Percentiles rank a stretch among this genome's conserved stretches.
These are phyloP conservation scores for Chloromyia formosa DNA, from an alignment of 2,888 invertebrate species.

Conservation along the genomic window DNA sequence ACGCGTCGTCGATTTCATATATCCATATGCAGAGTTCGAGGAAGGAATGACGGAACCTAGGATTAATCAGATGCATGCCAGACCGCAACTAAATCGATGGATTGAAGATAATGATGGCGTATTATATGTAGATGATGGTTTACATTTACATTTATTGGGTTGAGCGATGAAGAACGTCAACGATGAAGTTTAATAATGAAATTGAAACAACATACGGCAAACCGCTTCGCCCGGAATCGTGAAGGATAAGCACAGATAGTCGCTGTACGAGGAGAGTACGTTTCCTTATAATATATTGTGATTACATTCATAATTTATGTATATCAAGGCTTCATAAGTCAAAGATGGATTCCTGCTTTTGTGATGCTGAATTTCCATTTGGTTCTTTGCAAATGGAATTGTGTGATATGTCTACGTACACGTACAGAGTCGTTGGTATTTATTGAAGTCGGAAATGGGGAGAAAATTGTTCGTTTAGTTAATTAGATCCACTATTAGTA, in stretches of 20 bases:
- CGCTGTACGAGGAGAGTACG: not conserved
- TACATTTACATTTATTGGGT: constrained; percentile 45
- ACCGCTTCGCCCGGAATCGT: not conserved
- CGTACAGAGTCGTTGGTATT: too few species aligned
- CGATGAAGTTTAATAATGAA: constrained; percentile 43
- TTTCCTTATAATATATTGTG: constrained; percentile 42
- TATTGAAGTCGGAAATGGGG: too few species aligned
- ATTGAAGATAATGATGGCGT: constrained; percentile 51
- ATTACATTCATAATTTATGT: constrained; percentile 44
- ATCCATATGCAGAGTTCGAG: constrained; percentile 35
- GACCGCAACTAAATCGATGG: constrained; percentile 49
- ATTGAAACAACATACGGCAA: constrained; percentile 31
- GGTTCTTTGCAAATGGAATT: constrained; percentile 20
- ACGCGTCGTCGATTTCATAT: not conserved
- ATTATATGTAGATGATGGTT: constrained; percentile 46
- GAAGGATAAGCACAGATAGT: constrained; percentile 16
- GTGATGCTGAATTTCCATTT: constrained; percentile 7
- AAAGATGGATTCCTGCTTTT: constrained; percentile 17
- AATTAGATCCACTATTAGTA: too few species aligned
- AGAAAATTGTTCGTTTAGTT: too few species aligned
- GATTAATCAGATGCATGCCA: constrained; percentile 50
- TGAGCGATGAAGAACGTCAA: constrained; percentile 31
- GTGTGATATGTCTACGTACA: too few species aligned
- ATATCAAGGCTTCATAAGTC: constrained; percentile 35
- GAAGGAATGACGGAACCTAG: constrained; percentile 23